Evolutionary conservation across 2,113 vertebrate genomes (phyloP).

Genomic region (Anarrhichthys ocellatus): DNA sequence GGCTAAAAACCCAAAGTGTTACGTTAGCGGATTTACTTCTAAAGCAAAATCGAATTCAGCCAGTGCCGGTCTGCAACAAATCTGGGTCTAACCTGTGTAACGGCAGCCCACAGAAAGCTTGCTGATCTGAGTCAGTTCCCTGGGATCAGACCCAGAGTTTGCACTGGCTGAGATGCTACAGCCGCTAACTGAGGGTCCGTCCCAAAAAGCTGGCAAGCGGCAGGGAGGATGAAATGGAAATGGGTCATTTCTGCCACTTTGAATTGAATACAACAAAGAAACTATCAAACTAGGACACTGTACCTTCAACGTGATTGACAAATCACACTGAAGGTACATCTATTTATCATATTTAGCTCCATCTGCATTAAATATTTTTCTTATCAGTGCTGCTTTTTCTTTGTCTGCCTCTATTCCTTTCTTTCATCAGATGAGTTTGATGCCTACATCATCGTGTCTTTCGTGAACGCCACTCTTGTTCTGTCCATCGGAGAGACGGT

Average conservation of each 20-base stretch:
- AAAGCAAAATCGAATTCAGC: no score
- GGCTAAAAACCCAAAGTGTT: not conserved
- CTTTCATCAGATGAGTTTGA: constrained; percentile 92
- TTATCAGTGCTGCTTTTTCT: not conserved
- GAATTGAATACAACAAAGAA: no score
- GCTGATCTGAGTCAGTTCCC: not conserved
- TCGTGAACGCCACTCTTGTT: constrained; percentile 97
- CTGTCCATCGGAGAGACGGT: constrained; percentile 98
- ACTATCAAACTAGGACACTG: no score
- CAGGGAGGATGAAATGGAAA: no score
- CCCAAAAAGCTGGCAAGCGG: no score
- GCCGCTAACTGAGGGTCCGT: no score
- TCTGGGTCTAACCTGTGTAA: not conserved
- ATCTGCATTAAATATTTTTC: not conserved
- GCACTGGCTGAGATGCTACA: no score
- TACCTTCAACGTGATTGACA: no score
- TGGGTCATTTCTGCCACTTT: no score
- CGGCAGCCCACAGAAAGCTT: not conserved
- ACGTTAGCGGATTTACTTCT: not conserved
- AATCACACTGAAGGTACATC: no score
- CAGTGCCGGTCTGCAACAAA: not conserved
- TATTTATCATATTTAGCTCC: not conserved
- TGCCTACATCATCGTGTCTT: constrained; percentile 99
- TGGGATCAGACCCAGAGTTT: no score
- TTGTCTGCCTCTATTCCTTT: not conserved